phyloP scores from a whole-genome alignment of 2,888 invertebrate genomes.

The Hyalella azteca region DNA sequence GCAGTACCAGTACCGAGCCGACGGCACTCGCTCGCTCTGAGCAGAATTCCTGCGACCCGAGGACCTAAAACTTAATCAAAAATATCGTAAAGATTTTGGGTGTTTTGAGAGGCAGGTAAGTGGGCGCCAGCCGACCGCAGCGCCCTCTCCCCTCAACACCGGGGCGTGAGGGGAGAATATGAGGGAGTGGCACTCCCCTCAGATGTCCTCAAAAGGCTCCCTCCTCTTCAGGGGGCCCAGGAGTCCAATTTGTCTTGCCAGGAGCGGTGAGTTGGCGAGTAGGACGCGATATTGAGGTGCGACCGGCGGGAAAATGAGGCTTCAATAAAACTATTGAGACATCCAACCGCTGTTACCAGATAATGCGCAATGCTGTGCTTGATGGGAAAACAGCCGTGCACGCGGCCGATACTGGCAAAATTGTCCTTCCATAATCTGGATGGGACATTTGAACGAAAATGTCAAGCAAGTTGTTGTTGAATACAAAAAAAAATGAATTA shows the following conservation, averaged over 20 bases:
- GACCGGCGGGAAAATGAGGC: conserved; percentile 22
- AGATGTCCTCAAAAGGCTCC: neutral
- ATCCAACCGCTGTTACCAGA: too few relatives aligned
- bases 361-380: too few relatives aligned
- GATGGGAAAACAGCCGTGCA: too few relatives aligned
- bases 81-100: conserved; percentile 9
- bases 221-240: neutral
- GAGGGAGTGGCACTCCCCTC: neutral
- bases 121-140: neutral
- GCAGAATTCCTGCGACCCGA: neutral
- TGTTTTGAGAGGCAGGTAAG: neutral
- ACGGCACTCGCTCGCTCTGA: too few relatives aligned
- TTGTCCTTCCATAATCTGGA: too few relatives aligned
- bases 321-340: neutral
- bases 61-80: neutral
- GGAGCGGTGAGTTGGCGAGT: neutral
- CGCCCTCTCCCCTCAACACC: neutral
- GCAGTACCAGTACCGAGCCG: too few relatives aligned
- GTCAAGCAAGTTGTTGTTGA: too few relatives aligned
- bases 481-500: too few relatives aligned
- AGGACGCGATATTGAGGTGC: conserved; percentile 16
- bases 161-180: neutral
- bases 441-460: too few relatives aligned
- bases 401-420: too few relatives aligned
- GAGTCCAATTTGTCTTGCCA: conserved; percentile 23